Percentiles rank a stretch among this genome's conserved stretches.
Conservation (phyloP, 1,140 invertebrate genomes). For the Oryctes rhinoceros region DNA sequence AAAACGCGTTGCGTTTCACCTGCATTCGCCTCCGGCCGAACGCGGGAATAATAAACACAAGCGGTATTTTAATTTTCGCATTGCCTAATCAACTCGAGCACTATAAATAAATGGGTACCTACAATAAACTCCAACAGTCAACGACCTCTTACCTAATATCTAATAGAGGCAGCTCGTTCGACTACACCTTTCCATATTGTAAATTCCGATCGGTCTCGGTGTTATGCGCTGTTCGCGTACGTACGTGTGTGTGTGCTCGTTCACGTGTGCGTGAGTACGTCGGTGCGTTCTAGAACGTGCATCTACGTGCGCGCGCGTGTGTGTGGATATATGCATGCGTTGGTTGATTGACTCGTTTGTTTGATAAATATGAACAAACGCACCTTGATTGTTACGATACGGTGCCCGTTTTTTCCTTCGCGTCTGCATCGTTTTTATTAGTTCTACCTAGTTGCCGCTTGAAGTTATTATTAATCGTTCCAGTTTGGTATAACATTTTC, state of each 20-base stretch:
- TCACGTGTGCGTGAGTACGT: not conserved
- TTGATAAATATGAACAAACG: slow-evolving; percentile 19
- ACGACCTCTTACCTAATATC: slow-evolving; percentile 34
- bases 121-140: slow-evolving; percentile 31
- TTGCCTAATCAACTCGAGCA: slow-evolving; percentile 33
- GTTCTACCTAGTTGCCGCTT: not conserved
- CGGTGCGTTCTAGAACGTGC: not conserved
- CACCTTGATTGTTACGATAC: not conserved
- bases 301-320: not conserved
- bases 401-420: not conserved
- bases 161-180: slow-evolving; percentile 16
- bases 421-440: not conserved
- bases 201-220: slow-evolving; percentile 12
- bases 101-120: slow-evolving; percentile 36
- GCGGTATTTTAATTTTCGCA: slow-evolving; percentile 37
- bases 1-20: slow-evolving; percentile 25
- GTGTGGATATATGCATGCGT: not conserved
- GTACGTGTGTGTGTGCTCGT: not conserved
- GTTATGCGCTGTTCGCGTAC: slow-evolving; percentile 11
- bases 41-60: slow-evolving; percentile 32
- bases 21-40: slow-evolving; percentile 23
- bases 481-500: not conserved
- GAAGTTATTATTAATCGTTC: slow-evolving; percentile 4
- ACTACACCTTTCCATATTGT: slow-evolving; percentile 31
- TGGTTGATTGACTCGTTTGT: slow-evolving; percentile 10